Percentiles rank a stretch among this genome's conserved stretches.
Evolutionary conservation across 2,113 vertebrate species (phyloP).

Genomic region (Aplodontia rufa): DNA sequence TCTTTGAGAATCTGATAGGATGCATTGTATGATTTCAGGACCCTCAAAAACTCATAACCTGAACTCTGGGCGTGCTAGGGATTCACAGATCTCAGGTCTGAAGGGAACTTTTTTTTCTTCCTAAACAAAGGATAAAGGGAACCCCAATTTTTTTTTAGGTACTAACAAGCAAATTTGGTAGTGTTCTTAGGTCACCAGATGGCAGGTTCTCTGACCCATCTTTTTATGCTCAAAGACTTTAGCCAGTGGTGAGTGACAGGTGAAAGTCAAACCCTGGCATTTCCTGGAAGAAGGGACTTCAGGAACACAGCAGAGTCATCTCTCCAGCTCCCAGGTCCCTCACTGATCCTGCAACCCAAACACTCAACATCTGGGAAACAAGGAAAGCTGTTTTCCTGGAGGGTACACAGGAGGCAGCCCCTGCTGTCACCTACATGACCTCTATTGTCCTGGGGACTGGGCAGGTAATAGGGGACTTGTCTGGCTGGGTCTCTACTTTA

Average conservation of each 20-base stretch:
- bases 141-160: background rate
- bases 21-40: background rate
- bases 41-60: background rate
- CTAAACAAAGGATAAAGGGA: background rate
- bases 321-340: background rate
- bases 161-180: background rate
- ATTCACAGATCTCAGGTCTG: background rate
- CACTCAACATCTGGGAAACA: constrained; percentile 53
- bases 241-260: background rate
- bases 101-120: background rate
- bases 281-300: constrained; percentile 37
- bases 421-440: background rate
- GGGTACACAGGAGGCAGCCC: background rate
- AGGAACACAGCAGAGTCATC: background rate
- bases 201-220: background rate
- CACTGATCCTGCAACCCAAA: background rate
- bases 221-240: background rate
- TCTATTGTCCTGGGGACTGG: constrained; percentile 16
- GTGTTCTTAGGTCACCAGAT: background rate
- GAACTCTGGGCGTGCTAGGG: background rate
- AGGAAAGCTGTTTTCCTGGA: background rate
- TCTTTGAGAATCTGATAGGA: background rate
- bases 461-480: constrained; percentile 15
- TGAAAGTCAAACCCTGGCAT: constrained; percentile 28
- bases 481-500: background rate